Base-by-base conservation (phyloP, 2,888 invertebrate genomes). In the Agrilus mali region DNA sequence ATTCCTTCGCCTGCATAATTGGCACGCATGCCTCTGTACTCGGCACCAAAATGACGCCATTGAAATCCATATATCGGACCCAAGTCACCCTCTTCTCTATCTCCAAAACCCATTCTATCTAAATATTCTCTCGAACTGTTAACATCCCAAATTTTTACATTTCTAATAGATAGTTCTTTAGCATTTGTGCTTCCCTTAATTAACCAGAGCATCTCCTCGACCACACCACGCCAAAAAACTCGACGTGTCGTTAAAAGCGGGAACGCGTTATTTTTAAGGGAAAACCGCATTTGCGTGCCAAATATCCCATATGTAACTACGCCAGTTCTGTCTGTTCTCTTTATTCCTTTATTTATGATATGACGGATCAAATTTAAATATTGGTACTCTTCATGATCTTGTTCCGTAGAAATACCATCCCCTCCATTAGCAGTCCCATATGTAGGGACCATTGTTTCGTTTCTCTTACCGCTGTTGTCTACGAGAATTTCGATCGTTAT, bases 51-150 rank as follows among this genome's bases (percentile, higher is more conserved):
- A 62, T 97, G 94, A 46, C 96, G 77, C 96, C 97, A 97, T 62
- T 97, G 96, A 60, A 96, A 97, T 0, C 96, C 96, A 70, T 97
- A 97, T 2, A 97, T 80, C 1, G 96, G 96, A 0, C 96, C 96
- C 35, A 97, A 71, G 67, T 96, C 96, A 44, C 95, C 94, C 72
- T 89, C 92, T 61, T 85, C 84, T 43, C 95, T 73, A 37, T 93
- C 77, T 0, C 61, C 72, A 47, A 96, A 83, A 7, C 94, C 95
- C 33, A 78, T 69, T 32, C 79, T 81, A 63, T 95, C 88, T 16
- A 97, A 72, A 62, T 87, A 97, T 45, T 77, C 74, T 38, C 89
- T 72, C 0, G 89, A 87, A 47, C 93, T 92, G 65, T 97, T 96
- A 1, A 83, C 86, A 72, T 96, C 92, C 96, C 96, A 97, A 57